Conservation (phyloP, 1,140 invertebrate species). For the Metaphire vulgaris region DNA sequence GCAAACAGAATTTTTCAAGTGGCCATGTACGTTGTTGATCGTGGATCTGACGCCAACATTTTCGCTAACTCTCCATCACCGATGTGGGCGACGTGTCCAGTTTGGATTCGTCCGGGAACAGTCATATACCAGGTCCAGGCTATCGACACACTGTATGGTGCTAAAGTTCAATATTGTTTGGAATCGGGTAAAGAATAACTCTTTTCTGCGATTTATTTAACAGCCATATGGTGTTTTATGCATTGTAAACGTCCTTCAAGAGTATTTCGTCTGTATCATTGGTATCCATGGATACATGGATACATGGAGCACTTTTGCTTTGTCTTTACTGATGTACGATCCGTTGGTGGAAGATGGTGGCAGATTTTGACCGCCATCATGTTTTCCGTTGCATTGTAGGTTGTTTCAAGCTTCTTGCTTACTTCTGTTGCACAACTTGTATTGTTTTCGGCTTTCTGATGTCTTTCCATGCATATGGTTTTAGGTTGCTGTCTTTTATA, state of each 20-base stretch:
- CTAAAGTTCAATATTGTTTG: slow-evolving; percentile 22
- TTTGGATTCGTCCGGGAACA: slow-evolving; percentile 28
- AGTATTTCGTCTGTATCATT: background rate
- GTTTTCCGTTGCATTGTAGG: no score
- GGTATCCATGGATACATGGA: background rate
- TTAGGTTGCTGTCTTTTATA: no score
- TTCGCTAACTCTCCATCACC: slow-evolving; percentile 24
- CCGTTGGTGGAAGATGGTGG: no score
- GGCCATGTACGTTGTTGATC: slow-evolving; percentile 2
- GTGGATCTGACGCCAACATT: background rate
- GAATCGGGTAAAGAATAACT: slow-evolving; percentile 15
- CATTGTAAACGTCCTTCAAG: slow-evolving; percentile 3
- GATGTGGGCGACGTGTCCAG: slow-evolving; percentile 18
- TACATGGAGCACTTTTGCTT: no score
- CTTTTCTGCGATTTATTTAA: background rate
- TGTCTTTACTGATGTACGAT: no score
- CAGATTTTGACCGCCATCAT: no score
- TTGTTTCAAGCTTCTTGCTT: no score
- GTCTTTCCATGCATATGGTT: no score
- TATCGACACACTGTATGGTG: slow-evolving; percentile 17
- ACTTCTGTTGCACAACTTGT: no score
- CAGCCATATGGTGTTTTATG: background rate
- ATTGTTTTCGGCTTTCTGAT: no score
- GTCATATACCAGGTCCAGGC: slow-evolving; percentile 24
- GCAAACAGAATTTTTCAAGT: background rate